Percentiles rank a stretch among this genome's conserved stretches.
Conservation (phyloP, 37 sponge, comb jelly and placozoan genomes). For the Cliona cf. orientalis region DNA sequence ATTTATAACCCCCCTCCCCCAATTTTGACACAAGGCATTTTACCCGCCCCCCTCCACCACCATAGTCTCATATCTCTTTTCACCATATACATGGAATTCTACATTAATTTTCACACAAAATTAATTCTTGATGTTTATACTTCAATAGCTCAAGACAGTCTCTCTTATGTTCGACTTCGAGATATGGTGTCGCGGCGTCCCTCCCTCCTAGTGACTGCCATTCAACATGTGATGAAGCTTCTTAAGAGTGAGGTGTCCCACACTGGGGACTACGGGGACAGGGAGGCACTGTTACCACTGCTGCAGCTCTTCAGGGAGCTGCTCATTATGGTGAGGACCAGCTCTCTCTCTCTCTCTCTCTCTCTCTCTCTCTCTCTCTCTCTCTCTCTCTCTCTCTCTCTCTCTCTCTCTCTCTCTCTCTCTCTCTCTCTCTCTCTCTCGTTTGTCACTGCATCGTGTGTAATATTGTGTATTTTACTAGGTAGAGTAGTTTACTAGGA, state of each 20-base stretch:
- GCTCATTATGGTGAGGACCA: constrained; percentile 63
- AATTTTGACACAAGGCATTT: too few relatives aligned
- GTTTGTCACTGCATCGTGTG: too few relatives aligned
- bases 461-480: too few relatives aligned
- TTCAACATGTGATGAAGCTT: constrained; percentile 17
- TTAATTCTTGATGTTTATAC: not conserved
- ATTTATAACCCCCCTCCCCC: not conserved
- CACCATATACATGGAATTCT: too few relatives aligned
- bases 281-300: constrained; percentile 71
- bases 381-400: not conserved
- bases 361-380: constrained; percentile 7
- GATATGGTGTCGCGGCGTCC: constrained; percentile 41
- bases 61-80: too few relatives aligned
- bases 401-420: constrained; percentile 22
- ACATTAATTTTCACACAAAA: too few relatives aligned
- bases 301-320: constrained; percentile 77
- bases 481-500: too few relatives aligned
- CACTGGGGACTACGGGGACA: constrained; percentile 65
- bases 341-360: too few relatives aligned
- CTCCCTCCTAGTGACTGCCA: constrained; percentile 23
- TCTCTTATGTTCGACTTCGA: constrained; percentile 58
- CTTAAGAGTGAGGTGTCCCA: constrained; percentile 49
- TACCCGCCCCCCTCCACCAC: too few relatives aligned
- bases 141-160: constrained; percentile 16
- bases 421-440: not conserved